Conservation (phyloP, 2,888 invertebrate species). For the Crocallis elinguaria region DNA sequence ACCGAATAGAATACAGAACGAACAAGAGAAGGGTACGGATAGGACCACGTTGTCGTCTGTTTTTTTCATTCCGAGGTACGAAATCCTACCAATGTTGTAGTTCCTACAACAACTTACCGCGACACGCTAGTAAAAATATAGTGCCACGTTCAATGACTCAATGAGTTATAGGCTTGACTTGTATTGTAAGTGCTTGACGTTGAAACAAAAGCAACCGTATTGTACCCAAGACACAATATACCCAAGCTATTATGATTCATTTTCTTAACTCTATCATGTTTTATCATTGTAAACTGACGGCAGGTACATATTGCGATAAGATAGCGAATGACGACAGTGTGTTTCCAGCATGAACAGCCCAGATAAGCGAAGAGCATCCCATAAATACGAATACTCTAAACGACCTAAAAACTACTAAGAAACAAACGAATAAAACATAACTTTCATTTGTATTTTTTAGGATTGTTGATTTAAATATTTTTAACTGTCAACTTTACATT, state of each 20-base stretch:
- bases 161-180: too few relatives aligned
- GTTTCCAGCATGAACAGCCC: constrained; percentile 51
- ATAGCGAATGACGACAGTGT: constrained; percentile 68
- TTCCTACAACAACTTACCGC: too few relatives aligned
- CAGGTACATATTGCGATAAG: constrained; percentile 74
- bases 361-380: constrained; percentile 36
- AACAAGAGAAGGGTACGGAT: too few relatives aligned
- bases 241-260: constrained; percentile 52
- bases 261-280: constrained; percentile 59
- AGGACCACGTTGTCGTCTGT: too few relatives aligned
- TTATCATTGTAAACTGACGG: constrained; percentile 65
- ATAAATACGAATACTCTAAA: constrained; percentile 16
- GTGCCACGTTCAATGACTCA: too few relatives aligned
- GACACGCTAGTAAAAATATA: too few relatives aligned
- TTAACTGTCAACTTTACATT: too few relatives aligned
- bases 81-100: too few relatives aligned
- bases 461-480: too few relatives aligned
- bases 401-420: neutral
- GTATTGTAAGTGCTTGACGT: neutral
- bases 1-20: too few relatives aligned
- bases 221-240: neutral
- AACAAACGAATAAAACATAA: neutral
- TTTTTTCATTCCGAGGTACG: too few relatives aligned
- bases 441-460: too few relatives aligned
- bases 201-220: constrained; percentile 8